Base-by-base conservation (phyloP, 35 echinoderm and acorn worm species). In the Stichopus chloronotus region DNA sequence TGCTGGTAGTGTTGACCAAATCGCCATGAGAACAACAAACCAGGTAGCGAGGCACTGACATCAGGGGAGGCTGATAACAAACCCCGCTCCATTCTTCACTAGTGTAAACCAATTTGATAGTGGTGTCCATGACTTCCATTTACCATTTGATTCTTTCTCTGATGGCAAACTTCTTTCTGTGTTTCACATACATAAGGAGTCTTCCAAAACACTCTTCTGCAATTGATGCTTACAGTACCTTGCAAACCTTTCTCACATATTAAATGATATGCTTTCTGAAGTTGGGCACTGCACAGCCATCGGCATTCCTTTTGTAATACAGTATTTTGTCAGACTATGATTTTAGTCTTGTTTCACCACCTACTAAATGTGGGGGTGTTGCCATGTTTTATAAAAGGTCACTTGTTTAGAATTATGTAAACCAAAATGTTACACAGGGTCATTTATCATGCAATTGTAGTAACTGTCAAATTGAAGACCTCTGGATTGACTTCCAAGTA, bases 291-390 rank as follows among this genome's bases (percentile, higher is more conserved):
- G n/a, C n/a, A n/a, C n/a, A n/a, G 76, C 11, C 9, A 78, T 78
- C 76, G 14, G 3, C 4, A 78, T 11, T 78, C 76, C 52, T 78
- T 76, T 78, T 78, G 76, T 78, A 78, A 78, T 17, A 22, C n/a
- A n/a, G n/a, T n/a, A n/a, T 78, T 78, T 78, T 78, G 8, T 43
- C 16, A 78, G 9, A 11, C 52, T 78, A 78, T 11, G 11, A 11
- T 78, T 78, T 78, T 43, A 12, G 21, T 8, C 17, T 78, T 21
- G 76, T 78, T 78, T 78, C 11, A 78, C 76, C 76, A 78, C 76
- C n/a, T 78, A 78, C 52, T 21, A 78, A 78, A 78, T 78, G 76
- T 78, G 76, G 76, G 76, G 76, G 76, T 78, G 76, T 78, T 21
- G n/a, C 21, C 76, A 78, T 78, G 10, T 78, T 78, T 43, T 22